Percentiles rank a stretch among this genome's conserved stretches.
phyloP scores from a whole-genome alignment of 2,797 vertebrate species.

The Lagorchestes hirsutus region DNA sequence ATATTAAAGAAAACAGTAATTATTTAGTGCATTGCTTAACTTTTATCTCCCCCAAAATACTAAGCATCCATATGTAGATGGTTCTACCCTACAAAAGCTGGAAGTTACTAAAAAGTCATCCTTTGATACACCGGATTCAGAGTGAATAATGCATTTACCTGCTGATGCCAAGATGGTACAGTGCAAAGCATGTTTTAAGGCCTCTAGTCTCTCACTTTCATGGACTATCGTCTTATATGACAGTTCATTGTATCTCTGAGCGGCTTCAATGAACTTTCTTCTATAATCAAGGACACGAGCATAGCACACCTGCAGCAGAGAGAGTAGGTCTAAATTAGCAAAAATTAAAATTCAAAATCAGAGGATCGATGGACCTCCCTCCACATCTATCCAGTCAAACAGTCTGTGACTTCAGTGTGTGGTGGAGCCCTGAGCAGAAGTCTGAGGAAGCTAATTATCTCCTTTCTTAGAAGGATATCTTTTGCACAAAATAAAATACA shows the following conservation, averaged over 20 bases:
- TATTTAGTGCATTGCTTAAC: conserved; percentile 31
- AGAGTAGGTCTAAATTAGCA: conserved; percentile 44
- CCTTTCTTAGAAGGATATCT: not conserved
- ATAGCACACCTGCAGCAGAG: conserved; percentile 92
- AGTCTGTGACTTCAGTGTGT: not conserved
- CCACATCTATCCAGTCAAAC: not conserved
- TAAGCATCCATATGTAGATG: conserved; percentile 1
- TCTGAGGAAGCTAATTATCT: not conserved
- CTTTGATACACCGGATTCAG: not conserved
- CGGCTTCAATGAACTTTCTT: conserved; percentile 99
- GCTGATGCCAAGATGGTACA: conserved; percentile 99
- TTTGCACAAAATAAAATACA: not conserved
- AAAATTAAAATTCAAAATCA: conserved; percentile 19
- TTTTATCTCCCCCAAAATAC: conserved; percentile 12
- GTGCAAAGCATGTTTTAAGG: conserved; percentile 97
- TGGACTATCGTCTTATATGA: conserved; percentile 99
- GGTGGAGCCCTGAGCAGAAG: not conserved
- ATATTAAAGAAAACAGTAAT: conserved; percentile 33
- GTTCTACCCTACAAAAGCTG: conserved; percentile 21
- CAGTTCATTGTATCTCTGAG: conserved; percentile 97
- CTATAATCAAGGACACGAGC: conserved; percentile 98
- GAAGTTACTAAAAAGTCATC: conserved; percentile 37
- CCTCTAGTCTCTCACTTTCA: conserved; percentile 96
- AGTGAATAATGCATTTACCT: conserved; percentile 87
- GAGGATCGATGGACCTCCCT: not conserved